Evolutionary conservation across 2,113 vertebrate genomes (phyloP), one percentile per base, ranked within the genome.

Genomic region (Carollia perspicillata): DNA sequence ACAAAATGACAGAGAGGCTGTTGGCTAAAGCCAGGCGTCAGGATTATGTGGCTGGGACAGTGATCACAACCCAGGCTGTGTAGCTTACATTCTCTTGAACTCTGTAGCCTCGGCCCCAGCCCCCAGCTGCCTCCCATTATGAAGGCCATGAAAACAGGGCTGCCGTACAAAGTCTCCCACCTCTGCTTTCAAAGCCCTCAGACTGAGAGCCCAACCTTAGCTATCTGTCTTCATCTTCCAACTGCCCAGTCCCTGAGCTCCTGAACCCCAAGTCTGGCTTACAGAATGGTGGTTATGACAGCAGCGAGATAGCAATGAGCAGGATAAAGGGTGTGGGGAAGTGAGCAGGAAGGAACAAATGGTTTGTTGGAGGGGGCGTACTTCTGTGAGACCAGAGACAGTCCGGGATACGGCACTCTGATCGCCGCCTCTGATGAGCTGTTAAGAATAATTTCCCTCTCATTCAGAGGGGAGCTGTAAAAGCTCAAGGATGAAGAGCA

Each of bases 371-470:
- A 84, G n/a, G 60, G 63, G 18, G 18, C 6, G 8, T 78, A 60
- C 42, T 90, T 71, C 26, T 18, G 9, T 26, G 69, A 55, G 6
- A 86, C 49, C n/a, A 79, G 42, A 83, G 17, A 55, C 17, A 79
- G 18, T 44, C 40, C 71, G 35, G 88, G 13, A 28, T 77, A 71
- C 69, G 37, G 23, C n/a, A 14, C 28, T 66, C 55, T 95, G 42
- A 92, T 85, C 40, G 71, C 44, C 63, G 44, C 35, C 47, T 92
- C 84, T 87, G 77, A 83, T 68, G 75, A 83, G 49, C 18, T 92
- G 20, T 92, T 86, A 81, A 87, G 68, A 92, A 66, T 51, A 92
- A 88, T 83, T 75, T 83, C 35, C 22, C 28, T 86, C 42, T 83
- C 47, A 87, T 74, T 95, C 66, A 68, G 14, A 80, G 11, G 3